Percentiles rank a stretch among this genome's conserved stretches.
Evolutionary conservation across 2,113 vertebrate species (phyloP).

Genomic region (Drymodes brunneopygia): DNA sequence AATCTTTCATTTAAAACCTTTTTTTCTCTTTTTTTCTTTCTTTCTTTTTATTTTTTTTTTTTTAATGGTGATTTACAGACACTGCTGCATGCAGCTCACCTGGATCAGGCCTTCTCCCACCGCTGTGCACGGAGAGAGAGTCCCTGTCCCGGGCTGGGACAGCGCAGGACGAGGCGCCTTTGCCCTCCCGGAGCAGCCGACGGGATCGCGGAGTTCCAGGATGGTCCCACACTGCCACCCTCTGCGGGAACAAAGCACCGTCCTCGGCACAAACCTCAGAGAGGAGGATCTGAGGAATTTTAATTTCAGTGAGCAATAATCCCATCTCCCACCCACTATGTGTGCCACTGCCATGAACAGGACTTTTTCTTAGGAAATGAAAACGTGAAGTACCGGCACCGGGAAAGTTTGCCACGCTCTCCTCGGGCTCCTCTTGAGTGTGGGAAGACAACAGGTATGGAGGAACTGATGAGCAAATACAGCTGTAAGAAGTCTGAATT

Average conservation of each 20-base stretch:
- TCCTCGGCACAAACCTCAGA: accelerated
- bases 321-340: neutral
- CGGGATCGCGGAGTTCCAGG: neutral
- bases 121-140: accelerated
- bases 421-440: neutral
- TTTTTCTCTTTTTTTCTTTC: neutral
- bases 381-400: neutral
- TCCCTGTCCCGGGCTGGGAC: accelerated
- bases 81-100: neutral
- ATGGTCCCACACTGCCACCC: constrained; percentile 44
- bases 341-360: neutral
- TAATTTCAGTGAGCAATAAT: neutral
- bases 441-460: too few species aligned
- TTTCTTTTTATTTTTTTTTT: neutral
- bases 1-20: neutral
- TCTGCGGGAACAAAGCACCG: neutral
- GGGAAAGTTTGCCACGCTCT: neutral
- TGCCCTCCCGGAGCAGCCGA: neutral
- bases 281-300: too few species aligned
- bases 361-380: neutral
- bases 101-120: accelerated
- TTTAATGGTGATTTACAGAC: neutral
- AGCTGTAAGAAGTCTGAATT: neutral
- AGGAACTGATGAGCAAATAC: neutral
- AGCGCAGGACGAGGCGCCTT: accelerated